A percentile compares a stretch with the other conserved stretches of the same genome.
These are phyloP conservation scores for Dysdera silvatica DNA, from an alignment of 1,140 invertebrate species.

Conservation along the genomic window DNA sequence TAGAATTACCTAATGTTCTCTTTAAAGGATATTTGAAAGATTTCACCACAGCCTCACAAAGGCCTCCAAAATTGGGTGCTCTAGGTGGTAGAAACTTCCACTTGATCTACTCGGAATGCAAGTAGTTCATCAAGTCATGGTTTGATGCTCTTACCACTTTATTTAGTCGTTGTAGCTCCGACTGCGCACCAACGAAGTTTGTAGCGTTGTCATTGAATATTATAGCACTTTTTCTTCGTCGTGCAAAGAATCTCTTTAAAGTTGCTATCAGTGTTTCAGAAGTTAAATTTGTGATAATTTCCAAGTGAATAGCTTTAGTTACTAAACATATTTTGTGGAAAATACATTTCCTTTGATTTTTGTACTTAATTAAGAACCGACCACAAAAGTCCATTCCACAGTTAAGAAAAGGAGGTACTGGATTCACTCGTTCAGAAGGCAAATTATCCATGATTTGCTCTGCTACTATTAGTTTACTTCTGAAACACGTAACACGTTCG, in stretches of 20 bases:
- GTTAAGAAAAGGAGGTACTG: background rate
- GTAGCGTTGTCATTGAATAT: background rate
- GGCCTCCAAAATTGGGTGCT: conserved; percentile 20
- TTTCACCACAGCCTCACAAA: conserved; percentile 16
- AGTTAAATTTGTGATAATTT: background rate
- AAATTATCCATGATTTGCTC: conserved; percentile 11
- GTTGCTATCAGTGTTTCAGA: background rate
- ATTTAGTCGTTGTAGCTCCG: background rate
- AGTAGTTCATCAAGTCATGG: background rate
- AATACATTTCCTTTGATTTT: background rate
- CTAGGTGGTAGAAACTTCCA: conserved; percentile 13
- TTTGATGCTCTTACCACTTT: background rate
- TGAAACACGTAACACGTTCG: background rate
- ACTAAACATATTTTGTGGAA: background rate
- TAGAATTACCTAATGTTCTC: background rate
- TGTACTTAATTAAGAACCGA: background rate
- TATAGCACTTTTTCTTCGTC: background rate
- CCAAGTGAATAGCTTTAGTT: conserved; percentile 3
- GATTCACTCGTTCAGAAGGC: background rate
- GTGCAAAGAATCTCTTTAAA: background rate
- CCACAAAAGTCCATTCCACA: background rate
- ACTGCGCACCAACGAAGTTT: background rate
- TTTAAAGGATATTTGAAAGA: conserved; percentile 1
- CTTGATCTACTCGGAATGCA: background rate
- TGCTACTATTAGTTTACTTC: background rate